A percentile compares a stretch with the other conserved stretches of the same genome.
Conservation (phyloP, 2,888 invertebrate genomes). For the Micropterix aruncella region DNA sequence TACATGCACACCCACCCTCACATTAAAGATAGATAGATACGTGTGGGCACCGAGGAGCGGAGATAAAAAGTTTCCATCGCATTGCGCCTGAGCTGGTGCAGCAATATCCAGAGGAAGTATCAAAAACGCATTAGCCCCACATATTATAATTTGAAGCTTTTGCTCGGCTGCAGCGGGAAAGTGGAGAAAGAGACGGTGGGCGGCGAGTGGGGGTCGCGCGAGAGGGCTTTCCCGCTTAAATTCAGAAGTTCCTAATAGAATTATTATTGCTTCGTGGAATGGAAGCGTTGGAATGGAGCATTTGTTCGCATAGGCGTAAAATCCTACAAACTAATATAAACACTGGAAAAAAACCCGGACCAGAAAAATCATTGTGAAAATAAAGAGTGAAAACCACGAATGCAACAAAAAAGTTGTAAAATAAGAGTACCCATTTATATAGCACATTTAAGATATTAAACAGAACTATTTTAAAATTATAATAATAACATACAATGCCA, state of each 20-base stretch:
- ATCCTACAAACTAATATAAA: too few relatives aligned
- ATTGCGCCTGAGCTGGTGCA: background rate
- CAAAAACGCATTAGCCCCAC: conserved; percentile 2
- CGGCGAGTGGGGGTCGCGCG: too few relatives aligned
- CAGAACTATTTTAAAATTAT: too few relatives aligned
- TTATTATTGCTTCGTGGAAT: background rate
- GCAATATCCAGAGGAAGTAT: background rate
- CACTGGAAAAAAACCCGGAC: too few relatives aligned
- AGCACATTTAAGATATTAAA: too few relatives aligned
- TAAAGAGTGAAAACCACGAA: too few relatives aligned
- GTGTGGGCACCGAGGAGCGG: background rate
- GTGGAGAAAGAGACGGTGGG: too few relatives aligned
- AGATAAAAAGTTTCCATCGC: conserved; percentile 1
- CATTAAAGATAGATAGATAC: background rate
- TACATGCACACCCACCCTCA: conserved; percentile 16
- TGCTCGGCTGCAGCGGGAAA: background rate
- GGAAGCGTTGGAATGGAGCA: background rate
- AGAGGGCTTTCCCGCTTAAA: background rate
- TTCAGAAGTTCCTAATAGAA: background rate
- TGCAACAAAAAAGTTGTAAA: too few relatives aligned
- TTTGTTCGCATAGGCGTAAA: too few relatives aligned
- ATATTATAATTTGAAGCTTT: conserved; percentile 2
- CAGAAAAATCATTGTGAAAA: too few relatives aligned
- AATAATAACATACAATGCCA: too few relatives aligned
- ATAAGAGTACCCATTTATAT: too few relatives aligned